Base-by-base conservation (phyloP, 2,888 invertebrate species). In the Merodon equestris region DNA sequence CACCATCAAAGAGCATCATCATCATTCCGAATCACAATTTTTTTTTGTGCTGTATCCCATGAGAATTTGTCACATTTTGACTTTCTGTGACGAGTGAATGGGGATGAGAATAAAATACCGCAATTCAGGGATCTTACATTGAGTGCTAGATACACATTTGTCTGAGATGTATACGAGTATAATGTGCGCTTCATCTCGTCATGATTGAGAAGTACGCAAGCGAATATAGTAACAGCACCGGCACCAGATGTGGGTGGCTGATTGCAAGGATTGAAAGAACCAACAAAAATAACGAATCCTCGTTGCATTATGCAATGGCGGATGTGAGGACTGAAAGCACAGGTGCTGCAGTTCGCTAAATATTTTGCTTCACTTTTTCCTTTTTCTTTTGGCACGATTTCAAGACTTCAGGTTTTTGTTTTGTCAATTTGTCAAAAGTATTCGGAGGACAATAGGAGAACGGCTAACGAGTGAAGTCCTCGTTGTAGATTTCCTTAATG, bases 71-170 rank as follows among this genome's bases (percentile, higher is more conserved):
- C 48, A 56, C 48, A 50, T 56, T 51, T n/a, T 47, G 58, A 60
- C 47, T 58, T 38, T 18, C 18, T 36, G 27, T 18, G 12, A 7
- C 5, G 9, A 13, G 19, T 27, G 13, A n/a, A 38, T 27, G 53
- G 12, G 51, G 14, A 66, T 15, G 19, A 53, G 40, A 58, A 58
- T 64, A 14, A 42, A 70, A 53, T 51, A 63, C 63, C 38, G 10
- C 61, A 48, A 50, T 56, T 74, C 45, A 45, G 42, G 40, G 61
- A 56, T 67, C 57, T 57, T 51, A 45, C 61, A 57, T 45, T 60
- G 40, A 57, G 40, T 60, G 38, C 27, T 19, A 19, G 10, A 36
- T 36, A 36, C 9, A 51, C 5, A 18, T 38, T 13, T 18, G 17
- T 36, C 36, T 45, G 36, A 19, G 48, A n/a, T 3, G n/a, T 5